Percentiles rank a stretch among this genome's conserved stretches.
phyloP scores from a whole-genome alignment of 1,140 invertebrate species.

The Drosophila quadrilineata region DNA sequence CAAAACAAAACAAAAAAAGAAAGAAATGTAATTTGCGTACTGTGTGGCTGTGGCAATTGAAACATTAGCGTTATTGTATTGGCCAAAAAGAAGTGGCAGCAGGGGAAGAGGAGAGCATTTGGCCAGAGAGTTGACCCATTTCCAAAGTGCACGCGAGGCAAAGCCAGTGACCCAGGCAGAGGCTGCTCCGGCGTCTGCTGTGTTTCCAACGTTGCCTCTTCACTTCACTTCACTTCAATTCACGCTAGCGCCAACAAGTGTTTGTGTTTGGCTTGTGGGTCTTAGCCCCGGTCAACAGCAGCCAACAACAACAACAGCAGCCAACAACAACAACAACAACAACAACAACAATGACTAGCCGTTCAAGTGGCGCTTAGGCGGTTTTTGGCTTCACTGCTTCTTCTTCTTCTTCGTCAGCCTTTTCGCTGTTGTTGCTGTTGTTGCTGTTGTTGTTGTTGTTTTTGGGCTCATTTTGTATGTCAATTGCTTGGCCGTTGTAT shows the following conservation, averaged over 20 bases:
- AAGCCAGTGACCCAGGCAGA: constrained; percentile 36
- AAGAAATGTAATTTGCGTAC: not conserved
- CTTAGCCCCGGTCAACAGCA: constrained; percentile 25
- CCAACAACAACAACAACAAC: constrained; percentile 19
- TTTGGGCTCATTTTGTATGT: constrained; percentile 62
- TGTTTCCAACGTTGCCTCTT: not conserved
- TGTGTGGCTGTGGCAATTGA: constrained; percentile 53
- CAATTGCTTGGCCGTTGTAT: constrained; percentile 60
- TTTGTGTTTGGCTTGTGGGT: constrained; percentile 48
- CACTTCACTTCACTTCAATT: constrained; percentile 54
- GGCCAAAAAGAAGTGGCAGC: too few species aligned
- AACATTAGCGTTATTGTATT: constrained; percentile 45
- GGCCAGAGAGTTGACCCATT: constrained; percentile 59
- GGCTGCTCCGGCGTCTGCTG: too few species aligned
- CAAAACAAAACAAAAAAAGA: too few species aligned
- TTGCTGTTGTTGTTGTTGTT: too few species aligned
- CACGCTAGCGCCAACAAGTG: constrained; percentile 66
- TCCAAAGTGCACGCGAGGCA: constrained; percentile 62
- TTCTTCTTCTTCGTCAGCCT: too few species aligned
- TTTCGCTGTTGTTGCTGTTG: too few species aligned
- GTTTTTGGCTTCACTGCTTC: constrained; percentile 55
- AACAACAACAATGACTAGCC: constrained; percentile 45
- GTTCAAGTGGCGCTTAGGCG: constrained; percentile 74
- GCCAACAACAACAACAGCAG: constrained; percentile 17
- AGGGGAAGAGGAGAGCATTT: too few species aligned